phyloP scores from a whole-genome alignment of 2,113 vertebrate species.

The Pleuronectes platessa region DNA sequence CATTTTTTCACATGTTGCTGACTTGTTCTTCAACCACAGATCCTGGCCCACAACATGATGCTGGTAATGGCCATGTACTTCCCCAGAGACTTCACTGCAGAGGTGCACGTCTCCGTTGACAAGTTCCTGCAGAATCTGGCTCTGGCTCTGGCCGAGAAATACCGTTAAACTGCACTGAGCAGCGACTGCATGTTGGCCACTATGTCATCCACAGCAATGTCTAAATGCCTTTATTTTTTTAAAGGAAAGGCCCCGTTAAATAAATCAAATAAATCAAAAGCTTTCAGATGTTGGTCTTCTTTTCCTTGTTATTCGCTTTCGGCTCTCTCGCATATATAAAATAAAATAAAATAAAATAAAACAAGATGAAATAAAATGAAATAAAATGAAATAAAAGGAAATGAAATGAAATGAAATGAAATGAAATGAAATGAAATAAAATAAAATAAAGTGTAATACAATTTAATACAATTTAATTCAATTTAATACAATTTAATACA shows the following conservation, averaged over 20 bases:
- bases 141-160: constrained; percentile 40
- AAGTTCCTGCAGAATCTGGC: constrained; percentile 42
- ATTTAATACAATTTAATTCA: no score
- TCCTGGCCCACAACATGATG: constrained; percentile 81
- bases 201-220: no score
- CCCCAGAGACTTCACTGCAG: constrained; percentile 34
- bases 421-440: no score
- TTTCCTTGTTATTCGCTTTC: neutral
- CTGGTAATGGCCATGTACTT: constrained; percentile 75
- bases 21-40: constrained; percentile 24
- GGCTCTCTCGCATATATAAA: neutral
- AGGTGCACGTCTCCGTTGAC: constrained; percentile 43
- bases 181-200: neutral
- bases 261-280: neutral
- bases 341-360: no score
- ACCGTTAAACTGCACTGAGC: constrained; percentile 31
- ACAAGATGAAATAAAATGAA: no score
- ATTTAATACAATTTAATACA: no score
- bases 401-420: no score
- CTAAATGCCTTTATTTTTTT: no score
- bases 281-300: neutral
- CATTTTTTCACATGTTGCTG: neutral
- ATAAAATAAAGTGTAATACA: no score
- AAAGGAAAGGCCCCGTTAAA: neutral
- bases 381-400: no score